These are phyloP conservation scores for Trichopria drosophilae DNA, from an alignment of 2,888 invertebrate species.

Conservation along the genomic window DNA sequence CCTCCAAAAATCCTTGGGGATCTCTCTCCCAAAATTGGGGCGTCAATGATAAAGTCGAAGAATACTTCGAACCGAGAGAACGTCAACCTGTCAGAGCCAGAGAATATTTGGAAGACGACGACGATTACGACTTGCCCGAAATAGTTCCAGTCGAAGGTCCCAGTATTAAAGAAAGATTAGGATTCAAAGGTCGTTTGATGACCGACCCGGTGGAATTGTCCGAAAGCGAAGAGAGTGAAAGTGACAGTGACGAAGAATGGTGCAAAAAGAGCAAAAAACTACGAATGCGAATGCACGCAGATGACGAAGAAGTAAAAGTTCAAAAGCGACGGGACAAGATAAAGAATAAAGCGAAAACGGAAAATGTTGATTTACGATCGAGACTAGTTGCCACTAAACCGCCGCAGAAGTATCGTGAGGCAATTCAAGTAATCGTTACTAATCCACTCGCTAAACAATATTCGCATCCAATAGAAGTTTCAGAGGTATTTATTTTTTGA, in stretches of 20 bases:
- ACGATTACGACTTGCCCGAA: conserved; percentile 30
- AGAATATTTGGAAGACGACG: conserved; percentile 31
- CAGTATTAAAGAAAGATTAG: conserved; percentile 48
- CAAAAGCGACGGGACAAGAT: conserved; percentile 48
- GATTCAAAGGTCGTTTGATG: conserved; percentile 35
- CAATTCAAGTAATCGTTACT: conserved; percentile 52
- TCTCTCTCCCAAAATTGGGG: conserved; percentile 73
- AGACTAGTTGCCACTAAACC: conserved; percentile 38
- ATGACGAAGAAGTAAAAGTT: conserved; percentile 75
- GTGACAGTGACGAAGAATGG: conserved; percentile 61
- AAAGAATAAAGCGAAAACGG: conserved; percentile 22
- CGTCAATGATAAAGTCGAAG: conserved; percentile 66
- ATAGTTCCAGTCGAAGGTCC: conserved; percentile 30
- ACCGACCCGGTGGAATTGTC: neutral
- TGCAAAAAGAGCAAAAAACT: conserved; percentile 68
- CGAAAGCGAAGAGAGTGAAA: conserved; percentile 32
- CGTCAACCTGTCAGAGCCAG: conserved; percentile 50
- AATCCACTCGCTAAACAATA: conserved; percentile 38
- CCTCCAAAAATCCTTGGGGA: conserved; percentile 73
- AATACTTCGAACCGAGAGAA: conserved; percentile 48
- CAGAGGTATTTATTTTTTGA: conserved; percentile 1
- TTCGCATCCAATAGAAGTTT: neutral
- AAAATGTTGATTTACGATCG: conserved; percentile 47
- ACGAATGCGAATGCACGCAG: conserved; percentile 86
- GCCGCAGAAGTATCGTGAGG: conserved; percentile 40